Conservation (phyloP, 2,797 vertebrate genomes). For the Takifugu ocellatus region DNA sequence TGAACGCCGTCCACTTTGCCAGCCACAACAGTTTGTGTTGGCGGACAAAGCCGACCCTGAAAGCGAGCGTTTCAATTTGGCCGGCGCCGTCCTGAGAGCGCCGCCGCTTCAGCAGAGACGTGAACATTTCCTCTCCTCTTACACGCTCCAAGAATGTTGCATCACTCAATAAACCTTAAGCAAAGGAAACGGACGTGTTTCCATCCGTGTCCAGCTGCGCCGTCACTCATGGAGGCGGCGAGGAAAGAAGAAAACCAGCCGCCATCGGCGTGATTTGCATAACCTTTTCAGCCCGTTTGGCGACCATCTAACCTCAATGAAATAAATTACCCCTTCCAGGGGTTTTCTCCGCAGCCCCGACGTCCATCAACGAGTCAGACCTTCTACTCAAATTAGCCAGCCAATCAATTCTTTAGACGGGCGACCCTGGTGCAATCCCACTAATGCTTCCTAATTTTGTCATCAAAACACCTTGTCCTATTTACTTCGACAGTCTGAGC, state of each 20-base stretch:
- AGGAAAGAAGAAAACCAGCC: background rate
- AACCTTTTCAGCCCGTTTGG: conserved; percentile 49
- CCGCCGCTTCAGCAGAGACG: conserved; percentile 10
- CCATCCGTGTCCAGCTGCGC: background rate
- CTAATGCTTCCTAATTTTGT: no score
- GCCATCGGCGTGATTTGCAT: conserved; percentile 41
- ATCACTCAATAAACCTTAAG: no score
- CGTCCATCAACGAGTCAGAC: no score
- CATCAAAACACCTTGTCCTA: no score
- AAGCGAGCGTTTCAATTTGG: conserved; percentile 12
- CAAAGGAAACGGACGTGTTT: no score
- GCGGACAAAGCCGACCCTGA: conserved; percentile 14
- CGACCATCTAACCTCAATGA: conserved; percentile 36
- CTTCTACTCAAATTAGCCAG: background rate
- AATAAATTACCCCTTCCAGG: conserved; percentile 30
- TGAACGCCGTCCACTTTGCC: conserved; percentile 31
- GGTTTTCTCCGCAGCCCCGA: conserved; percentile 15
- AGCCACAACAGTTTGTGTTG: conserved; percentile 12
- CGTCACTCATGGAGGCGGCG: conserved; percentile 7
- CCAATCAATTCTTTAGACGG: no score
- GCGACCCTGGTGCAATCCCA: no score
- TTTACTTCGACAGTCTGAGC: no score
- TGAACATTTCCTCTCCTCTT: background rate
- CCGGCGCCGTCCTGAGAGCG: conserved; percentile 2
- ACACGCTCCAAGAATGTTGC: no score